Base-by-base conservation (phyloP, 2,113 vertebrate species). In the Urocynchramus pylzowi region DNA sequence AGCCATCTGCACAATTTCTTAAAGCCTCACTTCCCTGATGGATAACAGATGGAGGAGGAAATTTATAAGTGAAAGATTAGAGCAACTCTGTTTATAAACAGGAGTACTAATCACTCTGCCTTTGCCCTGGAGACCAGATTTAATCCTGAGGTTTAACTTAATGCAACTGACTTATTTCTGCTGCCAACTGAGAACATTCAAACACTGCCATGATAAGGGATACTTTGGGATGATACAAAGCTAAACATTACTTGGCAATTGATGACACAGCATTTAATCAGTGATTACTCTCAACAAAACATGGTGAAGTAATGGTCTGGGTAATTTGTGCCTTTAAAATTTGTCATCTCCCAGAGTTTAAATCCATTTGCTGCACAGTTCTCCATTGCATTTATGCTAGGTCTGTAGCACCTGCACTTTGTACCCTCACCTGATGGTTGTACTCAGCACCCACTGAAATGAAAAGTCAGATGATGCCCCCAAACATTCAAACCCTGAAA, bases 61-160 rank as follows among this genome's bases (percentile, higher is more conserved):
- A 96, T 91, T 94, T 97, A 47, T 89, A 89, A 95, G 96, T 92
- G 94, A 89, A 95, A 97, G 95, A 95, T 96, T 94, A 96, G 93
- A 96, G 89, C 60, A 87, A 87, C 76, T 89, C 70, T 91, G 89
- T 89, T 96, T 96, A 97, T 96, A 97, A 96, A 89, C 92, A 97
- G 82, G 80, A 95, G 88, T 95, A 95, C 88, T 97, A 96, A 97
- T 97, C 92, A 94, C 85, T 87, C 86, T 91, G 95, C 88, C 83
- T 94, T 89, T 95, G 86, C 90, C 93, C 96, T 49, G 69, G 92
- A 95, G 95, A 96, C 59, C 74, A 95, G 88, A 97, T 95, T 87
- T 97, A 96, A 97, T 97, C 87, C 94, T 54, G 30, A 77, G 81
- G 53, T 95, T 96, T 97, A 95, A 89, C 50, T 95, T 91, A 92